Percentiles rank a stretch among this genome's conserved stretches.
Conservation (phyloP, 1,140 invertebrate genomes). For the Idris sp. region DNA sequence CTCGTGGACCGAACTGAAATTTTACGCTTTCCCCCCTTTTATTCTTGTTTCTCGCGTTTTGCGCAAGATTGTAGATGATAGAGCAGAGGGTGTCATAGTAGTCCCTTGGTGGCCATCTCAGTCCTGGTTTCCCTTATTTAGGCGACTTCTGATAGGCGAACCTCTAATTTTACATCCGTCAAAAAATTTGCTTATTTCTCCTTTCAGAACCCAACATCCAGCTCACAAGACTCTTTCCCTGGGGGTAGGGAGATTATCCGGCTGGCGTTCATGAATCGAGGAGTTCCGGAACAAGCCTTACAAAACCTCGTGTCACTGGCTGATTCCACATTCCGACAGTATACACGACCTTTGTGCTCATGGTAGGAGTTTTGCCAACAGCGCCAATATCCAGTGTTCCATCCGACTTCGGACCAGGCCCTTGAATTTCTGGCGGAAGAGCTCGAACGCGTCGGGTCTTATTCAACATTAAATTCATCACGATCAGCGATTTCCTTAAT, state of each 20-base stretch:
- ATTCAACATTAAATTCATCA: not conserved
- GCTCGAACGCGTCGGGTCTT: not conserved
- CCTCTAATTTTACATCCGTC: constrained; percentile 12
- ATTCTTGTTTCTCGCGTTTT: no score
- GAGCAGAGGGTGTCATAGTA: constrained; percentile 8
- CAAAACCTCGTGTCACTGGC: constrained; percentile 60
- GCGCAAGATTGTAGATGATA: no score
- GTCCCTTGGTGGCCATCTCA: constrained; percentile 18
- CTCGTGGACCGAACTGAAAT: not conserved
- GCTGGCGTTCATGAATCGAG: not conserved
- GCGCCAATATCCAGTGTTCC: not conserved
- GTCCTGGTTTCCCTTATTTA: constrained; percentile 22
- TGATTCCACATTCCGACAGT: constrained; percentile 63
- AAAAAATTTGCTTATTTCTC: constrained; percentile 11
- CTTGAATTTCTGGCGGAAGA: not conserved
- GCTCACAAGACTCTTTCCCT: constrained; percentile 14
- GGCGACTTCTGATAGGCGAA: not conserved
- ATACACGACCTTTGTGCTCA: constrained; percentile 54
- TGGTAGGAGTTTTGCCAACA: constrained; percentile 64
- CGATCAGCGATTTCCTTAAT: no score
- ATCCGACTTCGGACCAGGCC: not conserved
- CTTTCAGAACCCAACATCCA: constrained; percentile 10
- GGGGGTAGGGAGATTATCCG: constrained; percentile 18
- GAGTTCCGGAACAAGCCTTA: constrained; percentile 1
- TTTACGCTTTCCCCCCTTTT: no score